Evolutionary conservation across 2,797 vertebrate genomes (phyloP), one percentile per base, ranked within the genome.

Genomic region (Aotus griseimembra): DNA sequence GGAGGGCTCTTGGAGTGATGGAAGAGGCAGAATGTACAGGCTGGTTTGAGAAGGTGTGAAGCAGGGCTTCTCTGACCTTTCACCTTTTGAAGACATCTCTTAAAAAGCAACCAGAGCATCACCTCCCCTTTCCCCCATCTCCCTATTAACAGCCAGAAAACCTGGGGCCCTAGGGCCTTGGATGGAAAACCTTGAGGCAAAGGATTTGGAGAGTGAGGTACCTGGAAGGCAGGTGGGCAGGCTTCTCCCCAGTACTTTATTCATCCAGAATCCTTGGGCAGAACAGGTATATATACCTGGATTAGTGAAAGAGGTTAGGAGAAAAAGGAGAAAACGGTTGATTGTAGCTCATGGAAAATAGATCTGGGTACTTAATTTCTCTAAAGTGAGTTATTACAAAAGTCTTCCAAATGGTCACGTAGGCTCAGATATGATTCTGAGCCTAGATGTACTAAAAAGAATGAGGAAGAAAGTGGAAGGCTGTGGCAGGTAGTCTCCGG

Each of bases 251-350:
- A 99, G 97, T 7, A 99, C 98, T 88, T 98, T 88, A 2, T 99
- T 99, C 26, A 97, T 98, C 99, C 99, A 99, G 20, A 98, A 30
- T 41, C 99, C 99, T 0, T 94, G 96, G 0, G 98, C 98, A 1
- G 99, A 98, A 7, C 99, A 99, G 0, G 14, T 99, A 95, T 99
- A 99, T 5, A 98, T 98, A 92, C 98, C 99, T 99, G 92, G 39
- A 64, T 30, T 44, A 96, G 76, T 67, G n/a, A 88, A 96, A 85
- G 80, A 90, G 52, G 14, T 50, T 90, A n/a, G 41, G 84, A 96
- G 50, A 36, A 67, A 94, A 94, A 95, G 96, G 96, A 97, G 96
- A 72, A 86, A 70, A 39, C n/a, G 7, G 70, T 91, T 88, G 46
- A 41, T 13, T n/a, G n/a, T n/a, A 88, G 44, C 7, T 64, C 33